These are phyloP conservation scores for Palloptera scutellata DNA, from an alignment of 2,888 invertebrate species.

Conservation along the genomic window DNA sequence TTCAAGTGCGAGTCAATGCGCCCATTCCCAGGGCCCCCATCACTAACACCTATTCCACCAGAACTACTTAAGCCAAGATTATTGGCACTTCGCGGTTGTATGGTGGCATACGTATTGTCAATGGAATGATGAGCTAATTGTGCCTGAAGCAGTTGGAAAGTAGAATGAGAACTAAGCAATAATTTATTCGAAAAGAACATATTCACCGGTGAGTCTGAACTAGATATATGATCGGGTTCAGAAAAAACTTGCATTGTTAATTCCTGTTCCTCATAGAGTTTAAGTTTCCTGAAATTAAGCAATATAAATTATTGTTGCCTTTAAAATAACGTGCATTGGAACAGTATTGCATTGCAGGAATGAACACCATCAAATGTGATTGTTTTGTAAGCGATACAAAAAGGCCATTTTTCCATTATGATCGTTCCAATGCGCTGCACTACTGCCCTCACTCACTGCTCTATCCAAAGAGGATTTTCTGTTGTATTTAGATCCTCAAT, in stretches of 20 bases:
- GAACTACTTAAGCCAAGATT: slow-evolving; percentile 39
- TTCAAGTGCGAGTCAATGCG: slow-evolving; percentile 54
- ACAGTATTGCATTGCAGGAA: no score
- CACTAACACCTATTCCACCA: slow-evolving; percentile 42
- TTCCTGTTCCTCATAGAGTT: slow-evolving; percentile 91
- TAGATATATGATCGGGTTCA: slow-evolving; percentile 71
- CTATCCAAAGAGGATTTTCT: slow-evolving; percentile 92
- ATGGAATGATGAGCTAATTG: slow-evolving; percentile 61
- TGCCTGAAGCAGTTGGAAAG: slow-evolving; percentile 37
- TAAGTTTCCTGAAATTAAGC: slow-evolving; percentile 73
- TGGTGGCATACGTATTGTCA: slow-evolving; percentile 65
- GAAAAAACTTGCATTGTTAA: slow-evolving; percentile 92
- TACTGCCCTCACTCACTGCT: slow-evolving; percentile 71
- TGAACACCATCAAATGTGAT: no score
- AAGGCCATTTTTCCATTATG: no score
- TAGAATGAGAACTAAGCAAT: neutral
- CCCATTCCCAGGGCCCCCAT: slow-evolving; percentile 37
- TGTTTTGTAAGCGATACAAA: no score
- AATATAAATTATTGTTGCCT: no score
- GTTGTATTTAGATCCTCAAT: slow-evolving; percentile 88
- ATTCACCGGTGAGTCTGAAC: slow-evolving; percentile 59
- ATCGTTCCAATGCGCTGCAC: no score
- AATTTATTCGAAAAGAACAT: neutral
- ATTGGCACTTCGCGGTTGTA: slow-evolving; percentile 60
- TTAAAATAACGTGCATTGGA: no score